Evolutionary conservation across 2,797 vertebrate genomes (phyloP), one percentile per base, ranked within the genome.

Genomic region (Coranthus polyacanthus): DNA sequence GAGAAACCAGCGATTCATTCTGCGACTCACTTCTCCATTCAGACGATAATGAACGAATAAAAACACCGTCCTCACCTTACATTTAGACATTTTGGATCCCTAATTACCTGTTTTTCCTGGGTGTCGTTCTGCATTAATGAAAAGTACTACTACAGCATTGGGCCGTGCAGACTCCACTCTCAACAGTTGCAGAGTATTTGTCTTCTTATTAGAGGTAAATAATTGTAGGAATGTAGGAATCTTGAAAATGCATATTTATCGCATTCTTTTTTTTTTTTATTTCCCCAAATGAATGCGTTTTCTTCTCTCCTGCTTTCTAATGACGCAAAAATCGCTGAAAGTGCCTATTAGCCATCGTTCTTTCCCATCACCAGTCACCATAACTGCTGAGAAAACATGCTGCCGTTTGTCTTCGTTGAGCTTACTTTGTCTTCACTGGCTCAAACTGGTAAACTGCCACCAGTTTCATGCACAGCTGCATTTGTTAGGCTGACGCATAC

Each of bases 401-500:
- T 2, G 54, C 34, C 13, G 9, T 46, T 17, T 18, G 20, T 78
- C 64, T 24, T 72, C 54, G 63, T 46, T 22, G 54, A 74, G 59
- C 65, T 46, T 45, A 24, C 68, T 82, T 67, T 38, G 42, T 78
- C 34, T 34, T 36, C 18, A 57, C 56, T 73, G 66, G 41, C 68
- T 74, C 70, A 50, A 60, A 58, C 77, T 36, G 51, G 34, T 75
- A 49, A 69, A 72, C 78, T 66, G 70, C 51, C 64, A 54, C 62
- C 63, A 21, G 42, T 74, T 67, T 62, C 38, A 49, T 50, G 54
- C 50, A 11, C 22, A 6, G 34, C 16, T 63, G 21, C 60, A 22
- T 79, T 75, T 57, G 65, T 78, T 51, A 75, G 63, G 29, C 38
- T 68, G 65, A 78, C 67, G 53, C 60, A 50, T 53, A 71, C 73